A percentile compares a stretch with the other conserved stretches of the same genome.
phyloP scores from a whole-genome alignment of 2,888 invertebrate genomes.

The Drosophila mimetica region DNA sequence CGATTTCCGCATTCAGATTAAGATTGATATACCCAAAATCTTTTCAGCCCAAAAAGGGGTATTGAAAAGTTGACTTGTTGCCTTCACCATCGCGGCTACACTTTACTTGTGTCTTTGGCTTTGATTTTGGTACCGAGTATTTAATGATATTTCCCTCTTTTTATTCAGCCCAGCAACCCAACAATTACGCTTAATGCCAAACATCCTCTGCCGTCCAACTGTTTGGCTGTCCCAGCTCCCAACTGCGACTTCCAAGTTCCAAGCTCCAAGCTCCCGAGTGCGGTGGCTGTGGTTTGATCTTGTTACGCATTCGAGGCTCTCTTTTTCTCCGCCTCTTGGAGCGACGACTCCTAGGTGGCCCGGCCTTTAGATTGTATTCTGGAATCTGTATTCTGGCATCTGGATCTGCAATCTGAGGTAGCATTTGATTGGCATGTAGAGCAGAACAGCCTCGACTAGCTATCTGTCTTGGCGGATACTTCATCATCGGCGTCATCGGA shows the following conservation, averaged over 20 bases:
- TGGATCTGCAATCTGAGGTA: conserved; percentile 38
- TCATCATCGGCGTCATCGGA: conserved; percentile 1
- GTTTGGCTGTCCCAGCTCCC: conserved; percentile 19
- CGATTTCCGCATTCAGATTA: no score
- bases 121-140: conserved; percentile 71
- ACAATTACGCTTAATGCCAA: conserved; percentile 81
- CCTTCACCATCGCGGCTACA: conserved; percentile 49
- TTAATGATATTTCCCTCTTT: conserved; percentile 69
- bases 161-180: conserved; percentile 50
- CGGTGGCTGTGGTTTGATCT: conserved; percentile 79
- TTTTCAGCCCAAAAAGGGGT: neutral
- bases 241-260: no score
- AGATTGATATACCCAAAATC: neutral
- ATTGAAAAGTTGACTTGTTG: conserved; percentile 65
- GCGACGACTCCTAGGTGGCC: conserved; percentile 44
- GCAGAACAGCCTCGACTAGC: conserved; percentile 9
- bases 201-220: conserved; percentile 67
- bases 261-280: conserved; percentile 33
- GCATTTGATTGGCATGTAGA: conserved; percentile 55
- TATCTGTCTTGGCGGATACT: conserved; percentile 6
- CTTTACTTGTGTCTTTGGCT: conserved; percentile 76
- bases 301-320: conserved; percentile 71
- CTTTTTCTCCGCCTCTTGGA: conserved; percentile 1
- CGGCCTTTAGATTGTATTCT: conserved; percentile 19
- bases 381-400: conserved; percentile 27